Evolutionary conservation across 2,888 invertebrate species (phyloP), one percentile per base, ranked within the genome.

Genomic region (Aphodius sticticus): DNA sequence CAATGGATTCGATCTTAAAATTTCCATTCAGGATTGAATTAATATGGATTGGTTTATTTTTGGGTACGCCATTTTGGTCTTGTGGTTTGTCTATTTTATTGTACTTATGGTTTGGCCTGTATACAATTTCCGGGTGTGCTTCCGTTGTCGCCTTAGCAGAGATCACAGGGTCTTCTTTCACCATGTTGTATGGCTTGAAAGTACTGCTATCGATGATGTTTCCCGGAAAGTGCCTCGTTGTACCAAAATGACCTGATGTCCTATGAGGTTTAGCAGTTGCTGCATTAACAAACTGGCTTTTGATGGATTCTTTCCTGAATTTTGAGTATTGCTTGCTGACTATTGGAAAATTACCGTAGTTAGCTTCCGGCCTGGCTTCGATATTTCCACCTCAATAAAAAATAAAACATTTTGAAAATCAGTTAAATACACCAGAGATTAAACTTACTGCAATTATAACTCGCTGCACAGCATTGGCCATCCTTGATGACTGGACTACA

Each of bases 391-490:
- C 91, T 91, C 26, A 26, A 26, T 26, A 26, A 26, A 3, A 26
- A 26, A 3, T 83, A 35, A 86, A 86, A 76, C 6, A n/a, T 37
- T 74, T 7, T 80, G 15, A 53, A 15, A 38, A 70, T 76, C 77
- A 9, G 76, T 37, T 36, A 71, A 77, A 78, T 78, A 81, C 79
- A n/a, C 76, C 16, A 38, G 16, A 26, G 70, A 12, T 70, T 74
- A 80, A 83, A 92, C 92, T 92, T 90, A 91, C 94, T 93, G 87
- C 96, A 96, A 85, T 94, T 93, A 88, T 96, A 96, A 86, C 95
- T 95, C 76, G 95, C 94, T 12, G 96, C 95, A 86, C 96, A 96
- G 88, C 96, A 96, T 86, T 96, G 94, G 1, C 95, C 96, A 69
- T 92, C 91, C 76, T 93, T 93, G 77, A 95, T 92, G 76, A 96